phyloP scores from a whole-genome alignment of 2,888 invertebrate genomes.

The Halictus quadricinctus region DNA sequence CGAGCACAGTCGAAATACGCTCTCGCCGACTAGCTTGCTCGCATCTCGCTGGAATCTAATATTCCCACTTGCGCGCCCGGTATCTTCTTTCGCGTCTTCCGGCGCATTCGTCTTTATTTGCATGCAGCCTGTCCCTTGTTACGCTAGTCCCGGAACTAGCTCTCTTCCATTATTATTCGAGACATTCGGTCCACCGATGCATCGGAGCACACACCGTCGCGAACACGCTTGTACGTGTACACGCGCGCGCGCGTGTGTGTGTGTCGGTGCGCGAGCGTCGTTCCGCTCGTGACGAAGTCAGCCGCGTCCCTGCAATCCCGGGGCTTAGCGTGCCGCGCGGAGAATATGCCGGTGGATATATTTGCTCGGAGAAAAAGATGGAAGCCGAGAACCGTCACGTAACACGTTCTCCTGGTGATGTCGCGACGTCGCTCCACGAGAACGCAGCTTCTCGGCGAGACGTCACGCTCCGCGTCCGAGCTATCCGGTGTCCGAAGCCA shows the following conservation, averaged over 20 bases:
- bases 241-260: background rate
- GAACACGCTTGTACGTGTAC: background rate
- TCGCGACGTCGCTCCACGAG: constrained; percentile 26
- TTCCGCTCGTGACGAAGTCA: constrained; percentile 27
- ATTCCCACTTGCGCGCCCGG: constrained; percentile 4
- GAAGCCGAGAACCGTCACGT: constrained; percentile 5
- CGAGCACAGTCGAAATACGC: constrained; percentile 13
- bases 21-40: constrained; percentile 4
- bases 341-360: constrained; percentile 15
- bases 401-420: background rate
- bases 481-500: constrained; percentile 74
- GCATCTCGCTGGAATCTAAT: constrained; percentile 29
- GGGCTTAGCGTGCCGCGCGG: background rate
- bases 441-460: constrained; percentile 42
- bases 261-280: background rate
- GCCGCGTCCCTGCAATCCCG: constrained; percentile 1
- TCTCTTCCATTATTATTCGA: constrained; percentile 33
- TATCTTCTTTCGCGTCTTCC: constrained; percentile 31
- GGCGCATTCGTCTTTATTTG: constrained; percentile 49
- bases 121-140: constrained; percentile 36
- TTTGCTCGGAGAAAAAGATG: constrained; percentile 11
- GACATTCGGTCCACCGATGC: constrained; percentile 8
- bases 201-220: no score
- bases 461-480: constrained; percentile 50
- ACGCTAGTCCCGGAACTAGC: constrained; percentile 7